These are phyloP conservation scores for Anorthoa munda DNA, from an alignment of 2,888 invertebrate genomes.

Conservation along the genomic window DNA sequence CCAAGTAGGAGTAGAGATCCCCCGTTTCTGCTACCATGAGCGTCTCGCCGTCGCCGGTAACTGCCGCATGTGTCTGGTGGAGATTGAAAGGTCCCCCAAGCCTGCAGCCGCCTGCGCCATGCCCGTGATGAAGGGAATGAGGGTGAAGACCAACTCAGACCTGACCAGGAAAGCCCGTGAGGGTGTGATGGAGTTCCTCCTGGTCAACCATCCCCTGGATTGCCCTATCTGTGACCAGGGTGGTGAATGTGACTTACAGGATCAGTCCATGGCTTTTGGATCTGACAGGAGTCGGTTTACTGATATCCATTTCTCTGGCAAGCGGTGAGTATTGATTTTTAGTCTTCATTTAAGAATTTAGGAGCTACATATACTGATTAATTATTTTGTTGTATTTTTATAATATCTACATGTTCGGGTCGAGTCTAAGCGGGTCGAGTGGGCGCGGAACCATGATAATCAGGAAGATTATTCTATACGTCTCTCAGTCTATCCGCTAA, in stretches of 20 bases:
- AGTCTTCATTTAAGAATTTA: background rate
- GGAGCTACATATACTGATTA: background rate
- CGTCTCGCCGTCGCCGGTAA: slow-evolving; percentile 99
- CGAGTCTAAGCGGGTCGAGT: no score
- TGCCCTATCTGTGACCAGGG: slow-evolving; percentile 99
- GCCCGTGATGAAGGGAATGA: slow-evolving; percentile 99
- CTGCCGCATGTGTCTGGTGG: slow-evolving; percentile 99
- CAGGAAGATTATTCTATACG: no score
- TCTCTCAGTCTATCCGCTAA: no score
- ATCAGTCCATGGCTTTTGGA: slow-evolving; percentile 99
- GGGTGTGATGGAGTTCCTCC: slow-evolving; percentile 99
- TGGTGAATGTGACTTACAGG: slow-evolving; percentile 98
- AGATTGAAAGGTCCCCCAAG: slow-evolving; percentile 99
- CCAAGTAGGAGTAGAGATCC: slow-evolving; percentile 98
- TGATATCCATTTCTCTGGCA: slow-evolving; percentile 97
- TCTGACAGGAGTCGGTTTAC: slow-evolving; percentile 98
- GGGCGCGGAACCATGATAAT: no score
- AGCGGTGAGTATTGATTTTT: slow-evolving; percentile 91
- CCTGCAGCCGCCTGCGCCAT: slow-evolving; percentile 99
- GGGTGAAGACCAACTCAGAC: slow-evolving; percentile 99
- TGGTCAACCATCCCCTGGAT: slow-evolving; percentile 99
- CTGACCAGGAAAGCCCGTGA: slow-evolving; percentile 94
- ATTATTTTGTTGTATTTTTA: background rate
- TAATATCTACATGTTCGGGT: background rate
- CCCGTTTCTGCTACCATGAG: slow-evolving; percentile 99